phyloP scores from a whole-genome alignment of 2,113 vertebrate species.

The Lynx canadensis region DNA sequence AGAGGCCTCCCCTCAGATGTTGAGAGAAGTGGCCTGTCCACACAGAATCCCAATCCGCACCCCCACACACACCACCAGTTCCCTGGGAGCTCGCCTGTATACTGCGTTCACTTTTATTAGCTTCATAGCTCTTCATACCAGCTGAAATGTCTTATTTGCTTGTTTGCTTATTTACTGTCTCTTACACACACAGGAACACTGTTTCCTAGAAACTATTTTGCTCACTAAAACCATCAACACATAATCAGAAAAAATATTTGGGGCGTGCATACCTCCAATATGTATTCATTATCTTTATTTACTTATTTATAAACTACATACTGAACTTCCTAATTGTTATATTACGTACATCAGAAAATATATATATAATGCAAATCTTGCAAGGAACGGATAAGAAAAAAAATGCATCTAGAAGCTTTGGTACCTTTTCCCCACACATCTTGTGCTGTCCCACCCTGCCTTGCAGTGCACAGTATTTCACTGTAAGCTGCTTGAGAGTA shows the following conservation, averaged over 20 bases:
- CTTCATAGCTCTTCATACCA: not conserved
- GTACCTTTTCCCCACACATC: not conserved
- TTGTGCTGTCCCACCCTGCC: not conserved
- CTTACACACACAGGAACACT: not conserved
- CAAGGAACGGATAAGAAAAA: not conserved
- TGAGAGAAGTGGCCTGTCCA: not conserved
- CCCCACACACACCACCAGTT: not conserved
- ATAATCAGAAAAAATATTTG: slow-evolving; percentile 3
- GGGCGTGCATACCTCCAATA: not conserved
- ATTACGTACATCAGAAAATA: not conserved
- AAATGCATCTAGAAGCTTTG: not conserved
- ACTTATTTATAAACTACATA: not conserved
- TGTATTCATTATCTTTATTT: not conserved
- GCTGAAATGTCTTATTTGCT: not conserved
- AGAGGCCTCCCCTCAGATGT: not conserved
- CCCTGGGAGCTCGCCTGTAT: not conserved
- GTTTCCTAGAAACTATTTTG: not conserved
- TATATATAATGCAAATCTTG: not conserved
- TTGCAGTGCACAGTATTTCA: not conserved
- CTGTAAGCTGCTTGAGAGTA: not conserved
- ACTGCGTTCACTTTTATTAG: not conserved
- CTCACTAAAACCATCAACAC: not conserved
- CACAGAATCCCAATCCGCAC: not conserved
- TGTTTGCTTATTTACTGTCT: not conserved
- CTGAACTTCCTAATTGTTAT: not conserved